phyloP scores from a whole-genome alignment of 2,113 vertebrate species.

The Stomatorhinus ivindoensis region DNA sequence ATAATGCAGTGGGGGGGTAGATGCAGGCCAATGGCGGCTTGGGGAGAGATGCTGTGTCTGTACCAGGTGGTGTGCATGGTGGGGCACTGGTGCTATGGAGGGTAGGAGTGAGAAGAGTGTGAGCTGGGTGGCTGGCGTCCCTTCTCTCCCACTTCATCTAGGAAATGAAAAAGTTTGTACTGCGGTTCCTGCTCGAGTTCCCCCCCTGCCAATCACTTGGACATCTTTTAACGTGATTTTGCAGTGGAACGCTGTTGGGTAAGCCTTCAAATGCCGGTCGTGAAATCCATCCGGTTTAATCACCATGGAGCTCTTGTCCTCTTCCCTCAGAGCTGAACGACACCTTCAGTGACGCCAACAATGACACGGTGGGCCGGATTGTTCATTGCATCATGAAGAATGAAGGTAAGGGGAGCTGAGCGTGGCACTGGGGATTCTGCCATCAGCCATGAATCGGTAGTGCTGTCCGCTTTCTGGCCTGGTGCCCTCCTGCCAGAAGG shows the following conservation, averaged over 20 bases:
- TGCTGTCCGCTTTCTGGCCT: background rate
- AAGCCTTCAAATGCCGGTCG: background rate
- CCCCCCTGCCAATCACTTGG: background rate
- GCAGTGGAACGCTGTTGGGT: background rate
- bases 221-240: background rate
- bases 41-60: background rate
- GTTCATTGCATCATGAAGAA: slow-evolving; percentile 94
- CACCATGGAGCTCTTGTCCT: background rate
- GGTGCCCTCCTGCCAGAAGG: too few species aligned
- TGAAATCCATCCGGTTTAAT: background rate
- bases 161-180: background rate
- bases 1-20: background rate
- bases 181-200: background rate
- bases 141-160: background rate
- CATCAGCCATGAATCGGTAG: background rate
- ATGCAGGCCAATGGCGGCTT: background rate
- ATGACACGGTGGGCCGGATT: slow-evolving; percentile 87
- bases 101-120: background rate
- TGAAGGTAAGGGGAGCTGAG: slow-evolving; percentile 67
- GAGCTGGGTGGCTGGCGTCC: background rate
- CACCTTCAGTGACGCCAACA: slow-evolving; percentile 70
- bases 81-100: background rate
- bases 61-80: background rate
- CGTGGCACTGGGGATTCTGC: background rate
- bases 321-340: slow-evolving; percentile 76